Conservation (phyloP, 2,797 vertebrate species). For the Strix occidentalis region DNA sequence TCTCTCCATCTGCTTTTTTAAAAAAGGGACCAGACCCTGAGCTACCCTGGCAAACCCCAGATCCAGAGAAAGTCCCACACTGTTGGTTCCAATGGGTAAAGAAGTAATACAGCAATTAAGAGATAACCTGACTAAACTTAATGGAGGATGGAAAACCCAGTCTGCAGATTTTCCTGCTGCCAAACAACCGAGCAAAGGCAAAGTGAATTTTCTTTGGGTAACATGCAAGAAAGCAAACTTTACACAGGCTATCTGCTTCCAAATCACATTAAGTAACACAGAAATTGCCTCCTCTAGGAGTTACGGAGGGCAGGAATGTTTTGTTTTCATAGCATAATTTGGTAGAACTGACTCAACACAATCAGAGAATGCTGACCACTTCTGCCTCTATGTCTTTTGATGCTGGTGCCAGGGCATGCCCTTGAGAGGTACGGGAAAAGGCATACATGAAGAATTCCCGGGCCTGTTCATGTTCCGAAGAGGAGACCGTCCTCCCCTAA, state of each 20-base stretch:
- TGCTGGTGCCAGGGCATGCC: constrained; percentile 49
- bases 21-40: neutral
- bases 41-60: neutral
- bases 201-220: neutral
- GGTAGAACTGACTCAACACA: constrained; percentile 44
- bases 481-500: fast-evolving
- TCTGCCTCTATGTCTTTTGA: constrained; percentile 41
- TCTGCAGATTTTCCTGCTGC: neutral
- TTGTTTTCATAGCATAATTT: constrained; percentile 43
- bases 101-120: neutral
- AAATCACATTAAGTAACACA: constrained; percentile 18
- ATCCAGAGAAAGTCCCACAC: neutral
- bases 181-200: neutral
- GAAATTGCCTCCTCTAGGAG: neutral
- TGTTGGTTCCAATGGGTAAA: neutral
- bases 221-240: neutral
- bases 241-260: neutral
- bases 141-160: neutral
- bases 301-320: neutral
- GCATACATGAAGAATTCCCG: neutral
- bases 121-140: neutral
- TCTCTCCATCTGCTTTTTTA: neutral
- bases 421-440: neutral
- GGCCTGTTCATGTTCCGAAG: neutral
- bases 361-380: constrained; percentile 32